Conservation (phyloP, 2,113 vertebrate genomes). For the Calidris pygmaea region DNA sequence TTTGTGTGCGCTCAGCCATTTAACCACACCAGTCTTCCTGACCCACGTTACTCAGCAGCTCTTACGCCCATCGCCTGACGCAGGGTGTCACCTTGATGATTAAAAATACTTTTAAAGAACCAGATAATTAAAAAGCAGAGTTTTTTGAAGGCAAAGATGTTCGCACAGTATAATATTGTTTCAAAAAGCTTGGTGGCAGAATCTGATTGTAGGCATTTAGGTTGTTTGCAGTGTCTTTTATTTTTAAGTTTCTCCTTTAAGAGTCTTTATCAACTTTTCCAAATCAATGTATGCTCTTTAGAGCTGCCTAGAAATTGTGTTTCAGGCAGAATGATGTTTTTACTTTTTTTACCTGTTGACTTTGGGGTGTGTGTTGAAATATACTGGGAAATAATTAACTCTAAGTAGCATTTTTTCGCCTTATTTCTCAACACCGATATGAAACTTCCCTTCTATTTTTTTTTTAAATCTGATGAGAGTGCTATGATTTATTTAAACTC, state of each 20-base stretch:
- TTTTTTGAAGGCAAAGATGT: not conserved
- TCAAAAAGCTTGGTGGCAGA: not conserved
- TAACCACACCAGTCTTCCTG: not conserved
- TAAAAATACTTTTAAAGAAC: not conserved
- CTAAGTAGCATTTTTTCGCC: not conserved
- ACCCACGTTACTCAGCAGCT: not conserved
- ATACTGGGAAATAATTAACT: slow-evolving; percentile 13
- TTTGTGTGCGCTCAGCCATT: not conserved
- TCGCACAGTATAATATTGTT: not conserved
- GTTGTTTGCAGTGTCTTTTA: not conserved
- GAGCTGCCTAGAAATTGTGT: slow-evolving; percentile 5
- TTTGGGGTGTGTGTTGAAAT: not conserved
- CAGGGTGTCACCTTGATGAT: not conserved
- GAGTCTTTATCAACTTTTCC: not conserved
- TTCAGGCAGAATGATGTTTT: not conserved
- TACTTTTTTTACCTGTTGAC: slow-evolving; percentile 11
- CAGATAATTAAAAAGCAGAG: not conserved
- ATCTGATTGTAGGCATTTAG: not conserved
- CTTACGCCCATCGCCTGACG: not conserved
- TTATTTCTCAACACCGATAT: not conserved
- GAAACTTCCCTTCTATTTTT: not conserved
- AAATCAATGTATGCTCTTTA: not conserved
- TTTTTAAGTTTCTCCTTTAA: not conserved
- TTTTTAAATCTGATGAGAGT: not conserved
- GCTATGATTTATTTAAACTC: not conserved